Evolutionary conservation across 2,888 invertebrate genomes (phyloP), one percentile per base, ranked within the genome.

Genomic region (Rosalia funebris): DNA sequence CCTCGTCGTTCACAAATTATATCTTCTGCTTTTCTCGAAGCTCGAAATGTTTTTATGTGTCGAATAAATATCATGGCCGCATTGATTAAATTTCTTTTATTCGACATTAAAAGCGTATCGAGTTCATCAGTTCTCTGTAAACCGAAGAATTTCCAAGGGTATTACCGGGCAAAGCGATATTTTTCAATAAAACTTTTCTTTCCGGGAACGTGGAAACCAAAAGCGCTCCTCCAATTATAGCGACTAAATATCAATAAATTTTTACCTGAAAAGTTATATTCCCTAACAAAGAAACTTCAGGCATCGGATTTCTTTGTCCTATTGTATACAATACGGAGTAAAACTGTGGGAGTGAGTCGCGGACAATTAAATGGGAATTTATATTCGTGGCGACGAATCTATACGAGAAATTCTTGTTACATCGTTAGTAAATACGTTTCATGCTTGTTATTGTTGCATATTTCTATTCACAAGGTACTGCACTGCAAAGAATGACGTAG

Each of bases 191-290:
- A 48, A 48, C 15, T 48, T 48, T 32, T 48, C 34, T 16, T 34
- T 36, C 34, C 16, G 36, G 12, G n/a, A 36, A 19, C 34, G 11
- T 1, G 12, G 47, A 17, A 36, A 48, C 34, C 19, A 36, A 48
- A 36, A 12, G 36, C 17, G 36, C 17, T 36, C 47, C 17, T 34
- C 47, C 47, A 48, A 48, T 48, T 48, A 48, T 36, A 36, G n/a
- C 32, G 47, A 17, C 32, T 48, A 48, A 48, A 34, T 46, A 36
- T 48, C 47, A 17, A 36, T 34, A 48, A 48, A 48, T 48, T 48
- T 34, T 34, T 34, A 34, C 34, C 47, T 48, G 36, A 48, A 48
- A 48, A 48, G 47, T 47, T 47, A 34, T 47, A 47, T 47, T 32
- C 46, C 34, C 32, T 19, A 36, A 34, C 47, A 48, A 48, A 36